Base-by-base conservation (phyloP, 1,140 invertebrate genomes). In the Eueides isabella region DNA sequence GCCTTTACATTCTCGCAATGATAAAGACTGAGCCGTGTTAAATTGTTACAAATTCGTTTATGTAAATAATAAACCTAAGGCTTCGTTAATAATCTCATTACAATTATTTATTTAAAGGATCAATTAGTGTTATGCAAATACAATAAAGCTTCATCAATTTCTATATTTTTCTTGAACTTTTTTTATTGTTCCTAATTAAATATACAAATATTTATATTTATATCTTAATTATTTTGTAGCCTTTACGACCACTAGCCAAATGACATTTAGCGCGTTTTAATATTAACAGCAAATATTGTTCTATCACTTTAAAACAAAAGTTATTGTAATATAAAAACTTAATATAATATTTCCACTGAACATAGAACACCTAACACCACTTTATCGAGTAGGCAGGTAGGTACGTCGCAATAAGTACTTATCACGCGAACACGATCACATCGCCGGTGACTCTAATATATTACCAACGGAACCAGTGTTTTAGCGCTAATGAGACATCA, bases 1-100 rank as follows among this genome's bases (percentile, higher is more conserved):
- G 81, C 79, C 83, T 79, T 83, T 81, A 79, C 74, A 62, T 71
- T 61, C 68, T 12, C 16, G 68, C 33, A 48, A 35, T 48, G 68
- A 44, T 44, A 63, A 62, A 70, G 68, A 41, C 68, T 38, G 72
- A 69, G 70, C 61, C 69, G 65, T 70, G 75, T 66, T 72, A 55
- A 72, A 72, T 55, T 72, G 71, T 66, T 72, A 66, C 61, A 41
- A 70, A 70, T 70, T 41, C 12, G 31, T 63, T 61, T 41, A 30
- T 63, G 26, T 29, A 38, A 70, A 63, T 41, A 69, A 55, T 55
- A 7, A 9, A 55, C 9, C 9, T 55, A 38, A 0, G 14, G 11
- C 5, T 68, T 9, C 14, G 55, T 61, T 33, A 61, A 48, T 30
- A 9, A 11, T 19, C 9, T 55, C 23, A 55, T 44, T 48, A 19